Evolutionary conservation across 2,797 vertebrate genomes (phyloP).

Genomic region (Antrozous pallidus): DNA sequence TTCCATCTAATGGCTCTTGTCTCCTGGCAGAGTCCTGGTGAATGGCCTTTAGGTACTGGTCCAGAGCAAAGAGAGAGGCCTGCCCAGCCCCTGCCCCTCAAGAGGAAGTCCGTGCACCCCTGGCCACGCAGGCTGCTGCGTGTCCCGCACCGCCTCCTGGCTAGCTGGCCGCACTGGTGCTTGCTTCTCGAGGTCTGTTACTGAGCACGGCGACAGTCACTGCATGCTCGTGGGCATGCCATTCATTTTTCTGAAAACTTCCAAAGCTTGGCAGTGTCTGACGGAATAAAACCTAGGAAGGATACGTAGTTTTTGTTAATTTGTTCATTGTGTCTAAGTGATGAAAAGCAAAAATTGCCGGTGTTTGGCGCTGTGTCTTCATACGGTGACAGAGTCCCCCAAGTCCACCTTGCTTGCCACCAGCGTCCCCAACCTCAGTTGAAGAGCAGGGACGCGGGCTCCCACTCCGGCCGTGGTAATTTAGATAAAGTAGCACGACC

Average conservation of each 20-base stretch:
- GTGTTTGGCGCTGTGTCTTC: neutral
- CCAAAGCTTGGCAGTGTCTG: neutral
- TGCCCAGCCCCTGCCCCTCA: too few relatives aligned
- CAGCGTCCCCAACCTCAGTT: neutral
- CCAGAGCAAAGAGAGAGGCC: neutral
- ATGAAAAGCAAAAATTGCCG: neutral
- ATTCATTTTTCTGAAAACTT: neutral
- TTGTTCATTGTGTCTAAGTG: neutral
- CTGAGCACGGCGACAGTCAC: neutral
- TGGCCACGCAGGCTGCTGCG: neutral
- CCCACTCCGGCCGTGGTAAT: too few relatives aligned
- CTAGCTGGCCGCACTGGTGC: neutral
- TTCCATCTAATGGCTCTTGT: slow-evolving; percentile 30
- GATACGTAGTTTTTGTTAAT: neutral
- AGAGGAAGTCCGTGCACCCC: too few relatives aligned
- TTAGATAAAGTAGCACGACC: neutral
- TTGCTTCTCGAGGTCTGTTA: neutral
- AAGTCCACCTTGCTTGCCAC: accelerated
- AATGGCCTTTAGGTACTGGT: neutral
- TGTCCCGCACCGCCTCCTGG: too few relatives aligned
- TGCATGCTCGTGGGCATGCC: neutral
- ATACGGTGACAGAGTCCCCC: too few relatives aligned
- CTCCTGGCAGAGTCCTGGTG: neutral
- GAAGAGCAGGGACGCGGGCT: neutral
- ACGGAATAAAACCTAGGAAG: neutral